These are phyloP conservation scores for Catharus bicknelli DNA, from an alignment of 2,113 vertebrate genomes.

Conservation along the genomic window DNA sequence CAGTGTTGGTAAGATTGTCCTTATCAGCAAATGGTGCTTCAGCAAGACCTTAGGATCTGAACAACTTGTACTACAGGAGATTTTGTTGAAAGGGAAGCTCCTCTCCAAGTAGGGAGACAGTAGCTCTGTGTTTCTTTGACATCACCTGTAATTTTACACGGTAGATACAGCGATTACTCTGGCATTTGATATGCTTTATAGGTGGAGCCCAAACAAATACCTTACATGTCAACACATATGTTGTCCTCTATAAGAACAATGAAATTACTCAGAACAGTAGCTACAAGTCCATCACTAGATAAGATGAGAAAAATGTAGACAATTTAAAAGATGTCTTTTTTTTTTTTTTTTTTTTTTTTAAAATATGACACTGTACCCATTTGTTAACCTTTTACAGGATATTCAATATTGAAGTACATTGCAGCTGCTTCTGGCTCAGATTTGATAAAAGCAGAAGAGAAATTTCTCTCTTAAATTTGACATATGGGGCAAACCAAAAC, in stretches of 20 bases:
- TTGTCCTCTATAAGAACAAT: background rate
- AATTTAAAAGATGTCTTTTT: background rate
- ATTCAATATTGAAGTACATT: background rate
- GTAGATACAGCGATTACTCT: constrained; percentile 1
- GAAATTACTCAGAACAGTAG: background rate
- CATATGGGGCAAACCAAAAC: background rate
- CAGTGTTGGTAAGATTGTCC: background rate
- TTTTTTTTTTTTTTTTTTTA: background rate
- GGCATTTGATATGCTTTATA: background rate
- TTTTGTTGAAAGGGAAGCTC: background rate
- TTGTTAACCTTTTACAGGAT: background rate
- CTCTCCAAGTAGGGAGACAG: background rate
- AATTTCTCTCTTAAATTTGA: background rate
- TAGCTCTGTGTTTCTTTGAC: background rate
- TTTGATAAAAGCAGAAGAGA: background rate
- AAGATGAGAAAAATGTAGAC: background rate
- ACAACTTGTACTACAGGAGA: background rate
- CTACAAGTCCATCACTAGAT: background rate
- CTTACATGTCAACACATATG: background rate
- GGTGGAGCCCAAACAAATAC: constrained; percentile 44
- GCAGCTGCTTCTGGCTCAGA: background rate
- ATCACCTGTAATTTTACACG: constrained; percentile 8
- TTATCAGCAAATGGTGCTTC: background rate
- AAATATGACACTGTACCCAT: background rate
- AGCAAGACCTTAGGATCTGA: background rate